Conservation (phyloP, 2,888 invertebrate genomes). For the Heliconius ismenius region DNA sequence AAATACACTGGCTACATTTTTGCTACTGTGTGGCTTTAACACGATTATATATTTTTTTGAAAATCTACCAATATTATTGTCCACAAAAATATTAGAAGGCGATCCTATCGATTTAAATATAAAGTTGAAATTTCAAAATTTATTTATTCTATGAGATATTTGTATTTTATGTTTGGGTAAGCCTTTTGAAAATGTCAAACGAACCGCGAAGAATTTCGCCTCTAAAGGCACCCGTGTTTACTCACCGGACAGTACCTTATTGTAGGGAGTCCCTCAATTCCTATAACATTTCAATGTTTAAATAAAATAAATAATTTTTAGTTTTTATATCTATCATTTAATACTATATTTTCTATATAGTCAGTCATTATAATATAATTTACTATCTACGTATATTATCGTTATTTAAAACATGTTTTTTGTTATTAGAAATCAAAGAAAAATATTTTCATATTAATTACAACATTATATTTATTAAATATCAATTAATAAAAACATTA, state of each 20-base stretch:
- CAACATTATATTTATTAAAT: no score
- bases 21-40: constrained; percentile 73
- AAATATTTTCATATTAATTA: no score
- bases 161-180: constrained; percentile 54
- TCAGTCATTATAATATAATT: no score
- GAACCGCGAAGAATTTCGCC: constrained; percentile 74
- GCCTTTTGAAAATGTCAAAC: constrained; percentile 67
- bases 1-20: constrained; percentile 62
- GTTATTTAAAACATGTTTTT: no score
- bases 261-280: constrained; percentile 36
- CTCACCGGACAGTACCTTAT: constrained; percentile 68
- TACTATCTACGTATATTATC: no score
- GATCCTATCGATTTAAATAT: constrained; percentile 39
- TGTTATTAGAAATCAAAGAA: no score
- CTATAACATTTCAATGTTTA: neutral
- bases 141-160: constrained; percentile 24
- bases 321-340: no score
- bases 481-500: no score
- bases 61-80: neutral
- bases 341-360: no score
- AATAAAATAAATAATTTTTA: neutral
- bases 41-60: constrained; percentile 66
- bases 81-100: neutral
- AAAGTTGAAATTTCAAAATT: constrained; percentile 47
- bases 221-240: constrained; percentile 70